A percentile compares a stretch with the other conserved stretches of the same genome.
These are phyloP conservation scores for Drosophila yakuba DNA, from an alignment of 1,140 invertebrate species.

Conservation along the genomic window DNA sequence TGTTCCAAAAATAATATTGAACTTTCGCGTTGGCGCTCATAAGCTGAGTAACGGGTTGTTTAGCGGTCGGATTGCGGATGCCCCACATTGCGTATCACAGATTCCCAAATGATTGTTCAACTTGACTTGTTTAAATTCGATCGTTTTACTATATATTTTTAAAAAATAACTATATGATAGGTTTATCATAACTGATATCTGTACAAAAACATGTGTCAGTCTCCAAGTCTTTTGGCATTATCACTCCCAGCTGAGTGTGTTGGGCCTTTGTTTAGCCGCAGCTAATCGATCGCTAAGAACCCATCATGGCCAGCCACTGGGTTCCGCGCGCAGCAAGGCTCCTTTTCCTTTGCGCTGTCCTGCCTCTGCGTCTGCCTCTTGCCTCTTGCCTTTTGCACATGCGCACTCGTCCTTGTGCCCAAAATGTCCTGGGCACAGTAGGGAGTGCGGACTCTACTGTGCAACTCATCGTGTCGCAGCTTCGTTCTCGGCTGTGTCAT, in stretches of 20 bases:
- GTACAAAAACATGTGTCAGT: constrained; percentile 51
- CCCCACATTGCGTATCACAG: background rate
- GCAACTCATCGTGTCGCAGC: constrained; percentile 45
- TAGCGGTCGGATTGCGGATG: background rate
- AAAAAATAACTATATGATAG: background rate
- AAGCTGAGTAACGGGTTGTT: no score
- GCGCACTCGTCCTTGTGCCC: constrained; percentile 59
- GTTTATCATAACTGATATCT: constrained; percentile 18
- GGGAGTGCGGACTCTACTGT: constrained; percentile 64
- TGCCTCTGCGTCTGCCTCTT: constrained; percentile 1
- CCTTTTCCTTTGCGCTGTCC: constrained; percentile 1
- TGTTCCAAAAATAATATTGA: no score
- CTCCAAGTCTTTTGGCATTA: constrained; percentile 53
- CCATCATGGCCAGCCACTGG: constrained; percentile 81
- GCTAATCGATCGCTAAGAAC: constrained; percentile 74
- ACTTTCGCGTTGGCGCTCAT: no score
- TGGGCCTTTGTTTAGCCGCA: constrained; percentile 42
- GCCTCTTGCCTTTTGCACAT: background rate
- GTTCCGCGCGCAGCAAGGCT: constrained; percentile 52
- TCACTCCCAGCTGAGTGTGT: constrained; percentile 24
- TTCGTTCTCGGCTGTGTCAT: constrained; percentile 66
- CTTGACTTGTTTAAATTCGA: background rate
- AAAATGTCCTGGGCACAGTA: constrained; percentile 57
- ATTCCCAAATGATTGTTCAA: constrained; percentile 6
- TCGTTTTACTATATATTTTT: constrained; percentile 9